Conservation (phyloP, 1,140 invertebrate genomes). For the Pseudoatta argentina region DNA sequence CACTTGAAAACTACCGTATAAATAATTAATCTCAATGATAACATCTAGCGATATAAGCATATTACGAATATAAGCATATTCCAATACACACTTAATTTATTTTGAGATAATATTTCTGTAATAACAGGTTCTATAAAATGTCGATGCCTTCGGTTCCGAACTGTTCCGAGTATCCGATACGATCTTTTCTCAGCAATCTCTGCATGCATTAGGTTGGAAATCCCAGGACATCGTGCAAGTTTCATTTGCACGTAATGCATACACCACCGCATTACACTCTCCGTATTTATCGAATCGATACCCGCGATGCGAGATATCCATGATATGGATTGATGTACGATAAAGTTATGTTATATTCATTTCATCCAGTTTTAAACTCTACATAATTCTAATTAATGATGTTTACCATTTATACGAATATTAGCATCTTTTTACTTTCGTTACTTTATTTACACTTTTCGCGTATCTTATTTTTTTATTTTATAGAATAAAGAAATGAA, state of each 20-base stretch:
- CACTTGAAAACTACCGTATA: neutral
- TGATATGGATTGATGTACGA: conserved; percentile 17
- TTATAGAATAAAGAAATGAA: neutral
- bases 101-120: conserved; percentile 3
- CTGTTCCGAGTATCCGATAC: conserved; percentile 12
- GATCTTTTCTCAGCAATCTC: conserved; percentile 5
- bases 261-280: conserved; percentile 1
- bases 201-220: conserved; percentile 28
- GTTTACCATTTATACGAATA: conserved; percentile 3
- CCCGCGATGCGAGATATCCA: neutral
- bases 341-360: conserved; percentile 21
- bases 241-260: conserved; percentile 44
- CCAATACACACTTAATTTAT: neutral
- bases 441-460: neutral
- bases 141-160: neutral
- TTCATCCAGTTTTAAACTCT: conserved; percentile 11
- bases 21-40: conserved; percentile 13
- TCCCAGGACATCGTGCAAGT: neutral
- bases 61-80: neutral
- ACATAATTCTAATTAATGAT: conserved; percentile 19
- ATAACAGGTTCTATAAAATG: neutral
- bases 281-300: conserved; percentile 43
- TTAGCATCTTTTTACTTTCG: neutral
- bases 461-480: neutral
- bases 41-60: neutral